phyloP scores from a whole-genome alignment of 2,888 invertebrate species.

The Pterobdella sp. region DNA sequence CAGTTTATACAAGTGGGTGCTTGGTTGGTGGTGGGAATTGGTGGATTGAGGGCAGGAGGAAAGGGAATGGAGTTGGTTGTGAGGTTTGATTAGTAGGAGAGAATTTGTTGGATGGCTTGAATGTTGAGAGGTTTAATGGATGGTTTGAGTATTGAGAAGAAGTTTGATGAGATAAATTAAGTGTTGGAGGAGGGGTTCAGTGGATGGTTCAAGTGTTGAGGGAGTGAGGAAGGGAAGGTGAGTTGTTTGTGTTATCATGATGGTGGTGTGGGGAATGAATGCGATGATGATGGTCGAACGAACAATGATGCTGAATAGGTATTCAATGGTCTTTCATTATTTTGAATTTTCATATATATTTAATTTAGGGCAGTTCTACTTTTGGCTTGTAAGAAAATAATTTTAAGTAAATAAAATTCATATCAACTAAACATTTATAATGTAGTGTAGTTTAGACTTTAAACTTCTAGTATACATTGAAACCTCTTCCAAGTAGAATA shows the following conservation, averaged over 20 bases:
- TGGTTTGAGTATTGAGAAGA: neutral
- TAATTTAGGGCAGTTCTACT: neutral
- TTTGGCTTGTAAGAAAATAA: neutral
- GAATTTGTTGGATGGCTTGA: neutral
- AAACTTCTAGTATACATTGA: too few relatives aligned
- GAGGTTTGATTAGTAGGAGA: neutral
- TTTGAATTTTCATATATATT: too few relatives aligned
- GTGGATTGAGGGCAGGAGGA: too few relatives aligned
- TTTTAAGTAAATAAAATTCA: too few relatives aligned
- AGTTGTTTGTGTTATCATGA: neutral
- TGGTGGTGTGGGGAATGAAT: too few relatives aligned
- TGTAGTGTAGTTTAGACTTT: too few relatives aligned
- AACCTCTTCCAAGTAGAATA: slow-evolving; percentile 55
- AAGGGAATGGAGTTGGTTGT: neutral
- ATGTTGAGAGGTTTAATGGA: neutral
- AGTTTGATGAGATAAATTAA: neutral
- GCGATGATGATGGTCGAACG: too few relatives aligned
- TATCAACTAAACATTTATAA: too few relatives aligned
- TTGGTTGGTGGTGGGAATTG: too few relatives aligned
- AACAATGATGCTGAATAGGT: too few relatives aligned
- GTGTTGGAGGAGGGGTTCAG: neutral
- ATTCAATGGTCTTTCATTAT: too few relatives aligned
- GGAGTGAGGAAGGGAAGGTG: neutral
- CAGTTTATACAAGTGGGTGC: slow-evolving; percentile 60
- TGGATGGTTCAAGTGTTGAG: neutral